phyloP scores from a whole-genome alignment of 2,797 vertebrate genomes.

The Mormyrus proboscirostris region DNA sequence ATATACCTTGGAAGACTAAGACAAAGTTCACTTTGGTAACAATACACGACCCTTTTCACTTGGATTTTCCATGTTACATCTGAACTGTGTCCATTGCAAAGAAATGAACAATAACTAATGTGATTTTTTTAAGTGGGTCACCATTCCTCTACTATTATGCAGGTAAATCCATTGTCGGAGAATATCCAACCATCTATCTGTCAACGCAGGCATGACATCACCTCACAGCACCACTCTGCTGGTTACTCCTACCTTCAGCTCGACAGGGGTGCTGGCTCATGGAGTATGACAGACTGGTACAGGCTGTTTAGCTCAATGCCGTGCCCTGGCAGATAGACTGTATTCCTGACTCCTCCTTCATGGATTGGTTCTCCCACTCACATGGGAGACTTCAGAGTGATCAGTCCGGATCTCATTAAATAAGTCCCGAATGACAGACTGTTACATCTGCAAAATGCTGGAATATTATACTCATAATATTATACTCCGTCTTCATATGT shows the following conservation, averaged over 20 bases:
- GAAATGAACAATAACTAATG: background rate
- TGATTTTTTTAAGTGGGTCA: background rate
- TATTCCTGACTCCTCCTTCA: background rate
- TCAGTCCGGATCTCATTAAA: background rate
- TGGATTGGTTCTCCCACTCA: background rate
- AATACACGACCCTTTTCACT: background rate
- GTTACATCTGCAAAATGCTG: background rate
- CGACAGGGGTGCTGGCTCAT: constrained; percentile 2
- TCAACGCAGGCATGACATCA: background rate
- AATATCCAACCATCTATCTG: background rate
- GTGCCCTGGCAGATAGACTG: background rate
- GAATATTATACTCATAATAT: background rate
- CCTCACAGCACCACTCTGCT: background rate
- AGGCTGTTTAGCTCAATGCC: background rate
- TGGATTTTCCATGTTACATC: background rate
- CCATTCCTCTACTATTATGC: background rate
- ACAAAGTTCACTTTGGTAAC: background rate
- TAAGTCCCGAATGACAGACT: background rate
- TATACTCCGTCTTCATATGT: background rate
- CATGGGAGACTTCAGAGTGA: background rate
- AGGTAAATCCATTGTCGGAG: background rate
- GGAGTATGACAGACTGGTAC: constrained; percentile 7
- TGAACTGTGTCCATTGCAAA: background rate
- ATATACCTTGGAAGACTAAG: background rate
- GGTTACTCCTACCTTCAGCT: background rate